phyloP scores from a whole-genome alignment of 35 echinoderm and acorn worm species.

The Strongylocentrotus purpuratus region DNA sequence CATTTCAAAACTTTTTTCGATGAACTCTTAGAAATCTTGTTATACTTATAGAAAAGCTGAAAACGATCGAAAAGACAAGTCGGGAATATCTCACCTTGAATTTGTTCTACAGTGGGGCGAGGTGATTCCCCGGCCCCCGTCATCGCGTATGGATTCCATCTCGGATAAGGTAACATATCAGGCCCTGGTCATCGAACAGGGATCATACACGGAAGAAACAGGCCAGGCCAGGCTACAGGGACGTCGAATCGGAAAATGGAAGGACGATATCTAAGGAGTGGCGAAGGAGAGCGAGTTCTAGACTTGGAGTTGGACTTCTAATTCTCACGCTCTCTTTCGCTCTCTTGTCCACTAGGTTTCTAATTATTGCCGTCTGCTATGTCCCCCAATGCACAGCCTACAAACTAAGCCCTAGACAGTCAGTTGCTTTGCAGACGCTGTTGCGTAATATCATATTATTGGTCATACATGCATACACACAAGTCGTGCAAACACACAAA shows the following conservation, averaged over 20 bases:
- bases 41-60: too few relatives aligned
- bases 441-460: slow-evolving; percentile 47
- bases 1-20: too few relatives aligned
- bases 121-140: slow-evolving; percentile 24
- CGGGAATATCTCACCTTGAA: background rate
- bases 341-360: background rate
- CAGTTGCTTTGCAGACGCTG: slow-evolving; percentile 14
- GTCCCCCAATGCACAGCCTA: background rate
- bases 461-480: slow-evolving; percentile 55
- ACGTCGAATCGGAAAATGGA: background rate
- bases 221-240: background rate
- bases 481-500: slow-evolving; percentile 30
- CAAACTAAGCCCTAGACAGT: background rate
- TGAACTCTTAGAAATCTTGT: too few relatives aligned
- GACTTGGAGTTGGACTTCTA: slow-evolving; percentile 42
- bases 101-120: slow-evolving; percentile 23
- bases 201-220: background rate
- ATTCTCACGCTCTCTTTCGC: background rate
- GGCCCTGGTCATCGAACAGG: slow-evolving; percentile 13
- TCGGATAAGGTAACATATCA: slow-evolving; percentile 21
- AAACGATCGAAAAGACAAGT: background rate
- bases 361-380: slow-evolving; percentile 17
- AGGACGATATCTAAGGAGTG: background rate
- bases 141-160: slow-evolving; percentile 43
- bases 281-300: background rate